These are phyloP conservation scores for Meandrina meandrites DNA, from an alignment of 92 coral and sea anemone species.

Conservation along the genomic window DNA sequence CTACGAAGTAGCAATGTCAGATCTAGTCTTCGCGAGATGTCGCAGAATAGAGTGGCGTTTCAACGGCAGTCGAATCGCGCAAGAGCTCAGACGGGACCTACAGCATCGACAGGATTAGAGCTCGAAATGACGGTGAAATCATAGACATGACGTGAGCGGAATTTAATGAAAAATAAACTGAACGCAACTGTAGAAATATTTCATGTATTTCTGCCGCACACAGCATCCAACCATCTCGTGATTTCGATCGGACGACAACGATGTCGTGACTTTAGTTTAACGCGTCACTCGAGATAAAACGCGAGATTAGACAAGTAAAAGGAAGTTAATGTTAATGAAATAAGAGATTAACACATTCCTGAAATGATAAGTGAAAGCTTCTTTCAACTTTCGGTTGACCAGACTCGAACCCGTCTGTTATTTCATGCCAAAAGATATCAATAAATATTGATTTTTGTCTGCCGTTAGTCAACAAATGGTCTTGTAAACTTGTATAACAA, in stretches of 20 bases:
- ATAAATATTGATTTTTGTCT: not conserved
- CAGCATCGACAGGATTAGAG: constrained; percentile 17
- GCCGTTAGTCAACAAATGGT: not conserved
- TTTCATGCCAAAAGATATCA: not conserved
- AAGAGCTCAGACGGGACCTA: constrained; percentile 13
- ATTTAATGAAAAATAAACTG: not conserved
- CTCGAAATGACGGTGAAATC: constrained; percentile 3
- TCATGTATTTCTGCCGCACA: not conserved
- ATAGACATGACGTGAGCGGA: not conserved
- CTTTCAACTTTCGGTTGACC: not conserved
- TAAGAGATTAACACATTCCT: not conserved
- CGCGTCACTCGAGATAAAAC: not conserved
- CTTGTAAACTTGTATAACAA: not conserved
- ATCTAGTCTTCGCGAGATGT: constrained; percentile 55
- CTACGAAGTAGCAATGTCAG: constrained; percentile 63
- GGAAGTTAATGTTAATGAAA: not conserved
- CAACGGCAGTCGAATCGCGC: not conserved
- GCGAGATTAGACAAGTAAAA: not conserved
- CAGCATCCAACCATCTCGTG: not conserved
- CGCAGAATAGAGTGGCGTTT: constrained; percentile 1
- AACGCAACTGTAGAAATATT: constrained; percentile 2
- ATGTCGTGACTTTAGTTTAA: not conserved
- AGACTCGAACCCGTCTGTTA: not conserved
- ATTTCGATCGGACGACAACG: not conserved
- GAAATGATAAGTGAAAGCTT: not conserved